Base-by-base conservation (phyloP, 2,888 invertebrate genomes). In the Listrodromus nycthemerus region DNA sequence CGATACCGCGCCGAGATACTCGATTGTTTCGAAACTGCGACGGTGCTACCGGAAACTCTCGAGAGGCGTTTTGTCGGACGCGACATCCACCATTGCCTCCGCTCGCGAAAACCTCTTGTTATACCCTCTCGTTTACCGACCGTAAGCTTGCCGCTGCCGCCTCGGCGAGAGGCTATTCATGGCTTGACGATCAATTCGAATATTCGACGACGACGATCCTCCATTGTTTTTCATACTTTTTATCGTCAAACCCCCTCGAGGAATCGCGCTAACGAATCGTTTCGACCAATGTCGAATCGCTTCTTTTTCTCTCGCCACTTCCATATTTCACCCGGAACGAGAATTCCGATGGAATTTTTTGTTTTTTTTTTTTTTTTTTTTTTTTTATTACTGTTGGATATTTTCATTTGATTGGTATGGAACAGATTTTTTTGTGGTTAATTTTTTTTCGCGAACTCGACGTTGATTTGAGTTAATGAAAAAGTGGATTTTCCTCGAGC, bases 11-110 rank as follows among this genome's bases (percentile, higher is more conserved):
- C 55, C 16, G 71, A 37, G 71, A 55, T 41, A 37, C 55, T 16
- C 30, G 30, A 69, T 37, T 37, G 21, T 55, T 58, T 55, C 55
- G 71, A 71, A 71, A 71, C 71, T 50, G 48, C 45, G 24, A 10
- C 24, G 52, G 21, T 21, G 21, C 4, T 55, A 24, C 55, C 55
- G 55, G 55, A 55, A 55, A 10, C 55, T 55, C 55, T 55, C 55
- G 24, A 55, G 55, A 55, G 55, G 55, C 55, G 55, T 55, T 55
- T 55, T 55, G 55, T 55, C 55, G 55, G 55, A 21, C 55, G 55
- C 21, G 13, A 10, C 21, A 55, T 55, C 55, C 19, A 21, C 55
- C 19, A 16, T 67, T 30, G 58, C 52, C 55, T 33, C 3, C 16
- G 19, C 70, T 21, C 55, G 45, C 66, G 73, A 67, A 65, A 61